phyloP scores from a whole-genome alignment of 2,797 vertebrate genomes.

The Hyperoplus lanceolatus region DNA sequence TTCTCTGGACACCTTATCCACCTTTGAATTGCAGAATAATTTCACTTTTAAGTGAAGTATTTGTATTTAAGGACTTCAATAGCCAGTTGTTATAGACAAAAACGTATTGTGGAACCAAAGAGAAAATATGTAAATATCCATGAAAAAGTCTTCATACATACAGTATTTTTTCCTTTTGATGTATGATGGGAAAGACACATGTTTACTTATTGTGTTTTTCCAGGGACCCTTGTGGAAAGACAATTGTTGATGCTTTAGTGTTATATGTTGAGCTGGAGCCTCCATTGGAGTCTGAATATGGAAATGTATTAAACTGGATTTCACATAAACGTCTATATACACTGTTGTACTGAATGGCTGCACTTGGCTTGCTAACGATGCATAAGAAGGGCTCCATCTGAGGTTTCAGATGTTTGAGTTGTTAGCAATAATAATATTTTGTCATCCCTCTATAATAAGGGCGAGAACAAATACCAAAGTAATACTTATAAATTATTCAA shows the following conservation, averaged over 20 bases:
- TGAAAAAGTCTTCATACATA: too few species aligned
- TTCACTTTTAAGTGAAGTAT: too few species aligned
- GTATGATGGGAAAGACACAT: too few species aligned
- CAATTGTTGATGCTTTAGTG: not conserved
- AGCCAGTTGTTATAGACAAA: too few species aligned
- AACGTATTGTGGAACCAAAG: not conserved
- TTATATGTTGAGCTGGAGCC: not conserved
- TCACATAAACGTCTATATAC: not conserved
- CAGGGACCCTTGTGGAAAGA: not conserved
- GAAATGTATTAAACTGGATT: not conserved
- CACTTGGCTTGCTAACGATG: not conserved
- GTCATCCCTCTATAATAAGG: not conserved
- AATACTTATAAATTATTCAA: not conserved
- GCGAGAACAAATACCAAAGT: not conserved
- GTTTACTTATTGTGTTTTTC: not conserved
- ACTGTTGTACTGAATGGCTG: not conserved
- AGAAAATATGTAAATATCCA: not conserved
- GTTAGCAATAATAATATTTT: not conserved
- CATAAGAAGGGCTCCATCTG: not conserved
- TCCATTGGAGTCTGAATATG: not conserved
- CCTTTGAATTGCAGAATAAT: too few species aligned
- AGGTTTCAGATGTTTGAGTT: not conserved
- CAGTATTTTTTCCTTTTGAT: too few species aligned
- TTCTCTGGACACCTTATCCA: too few species aligned
- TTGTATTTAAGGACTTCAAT: too few species aligned